Base-by-base conservation (phyloP, 2,888 invertebrate species). In the Thymelicus lineola region DNA sequence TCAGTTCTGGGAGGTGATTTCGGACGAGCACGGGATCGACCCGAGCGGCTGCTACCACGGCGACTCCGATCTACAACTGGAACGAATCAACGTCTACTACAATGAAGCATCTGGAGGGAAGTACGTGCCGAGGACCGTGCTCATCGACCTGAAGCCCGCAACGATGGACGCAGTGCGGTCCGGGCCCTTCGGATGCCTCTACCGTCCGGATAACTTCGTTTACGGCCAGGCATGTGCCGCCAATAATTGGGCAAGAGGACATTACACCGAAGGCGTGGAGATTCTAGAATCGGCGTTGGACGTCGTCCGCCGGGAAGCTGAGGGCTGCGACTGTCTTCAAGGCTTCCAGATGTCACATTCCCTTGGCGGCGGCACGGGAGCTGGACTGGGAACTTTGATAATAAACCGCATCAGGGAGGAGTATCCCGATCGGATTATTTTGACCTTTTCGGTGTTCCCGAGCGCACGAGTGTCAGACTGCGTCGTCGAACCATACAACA, bases 261-360 rank as follows among this genome's bases (percentile, higher is more conserved):
- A 98, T 82, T 98, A 98, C 90, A 98, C 98, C 20, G 98, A 98
- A 90, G 98, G 98, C n/a, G 98, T 95, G 69, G 98, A 96, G 90
- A 95, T 96, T 81, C 96, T 96, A 64, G 98, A 98, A 88, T 96
- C 98, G 17, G 96, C 96, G 0, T 88, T 97, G 63, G 97, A 97
- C 82, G 97, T 97, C 0, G 95, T 97, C 36, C 94, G 97, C 70
- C 96, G 97, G 83, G 97, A 97, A 88, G 97, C 96, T 62, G 98
- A 98, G 90, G 95, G 97, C 88, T 96, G 98, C 89, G 99, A 99
- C 86, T 98, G 98, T 78, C 94, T 97, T 42, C 97, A 97, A 95
- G 98, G 98, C 59, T 97, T 97, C 86, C 97, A 97, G 84, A 86
- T 97, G 76, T 95, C 97, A 4, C 97, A 97, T 82, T 98, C 98